A percentile compares a stretch with the other conserved stretches of the same genome.
These are phyloP conservation scores for Ophion ventricosus DNA, from an alignment of 2,888 invertebrate species.

Conservation along the genomic window DNA sequence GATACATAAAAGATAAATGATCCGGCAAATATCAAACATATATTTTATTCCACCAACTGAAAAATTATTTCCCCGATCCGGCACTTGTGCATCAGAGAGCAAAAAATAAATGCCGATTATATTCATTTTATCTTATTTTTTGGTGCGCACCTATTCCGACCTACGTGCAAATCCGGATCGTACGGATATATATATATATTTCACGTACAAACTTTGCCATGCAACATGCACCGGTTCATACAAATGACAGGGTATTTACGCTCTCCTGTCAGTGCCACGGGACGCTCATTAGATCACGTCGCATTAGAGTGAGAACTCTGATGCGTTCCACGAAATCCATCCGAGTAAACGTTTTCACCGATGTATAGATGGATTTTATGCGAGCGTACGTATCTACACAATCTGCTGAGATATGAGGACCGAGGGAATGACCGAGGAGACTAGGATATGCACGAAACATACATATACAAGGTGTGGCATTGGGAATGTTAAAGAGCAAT, in stretches of 20 bases:
- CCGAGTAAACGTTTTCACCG: constrained; percentile 41
- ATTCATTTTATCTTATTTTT: too few species aligned
- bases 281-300: constrained; percentile 44
- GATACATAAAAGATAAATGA: neutral
- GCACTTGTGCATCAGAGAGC: too few species aligned
- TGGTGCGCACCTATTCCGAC: too few species aligned
- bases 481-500: too few species aligned
- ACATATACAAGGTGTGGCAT: too few species aligned
- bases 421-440: constrained; percentile 29
- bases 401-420: constrained; percentile 18
- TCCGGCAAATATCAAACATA: neutral
- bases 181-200: neutral
- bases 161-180: neutral
- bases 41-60: neutral
- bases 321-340: constrained; percentile 23
- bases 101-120: too few species aligned
- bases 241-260: constrained; percentile 24
- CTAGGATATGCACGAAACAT: constrained; percentile 16
- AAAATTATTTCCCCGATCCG: neutral
- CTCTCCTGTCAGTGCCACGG: constrained; percentile 26
- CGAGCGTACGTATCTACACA: constrained; percentile 1
- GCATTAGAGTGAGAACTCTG: constrained; percentile 8
- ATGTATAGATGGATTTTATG: constrained; percentile 7
- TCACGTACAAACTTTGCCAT: neutral
- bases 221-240: neutral